Conservation (phyloP, 2,888 invertebrate species). For the Agrochola litura region DNA sequence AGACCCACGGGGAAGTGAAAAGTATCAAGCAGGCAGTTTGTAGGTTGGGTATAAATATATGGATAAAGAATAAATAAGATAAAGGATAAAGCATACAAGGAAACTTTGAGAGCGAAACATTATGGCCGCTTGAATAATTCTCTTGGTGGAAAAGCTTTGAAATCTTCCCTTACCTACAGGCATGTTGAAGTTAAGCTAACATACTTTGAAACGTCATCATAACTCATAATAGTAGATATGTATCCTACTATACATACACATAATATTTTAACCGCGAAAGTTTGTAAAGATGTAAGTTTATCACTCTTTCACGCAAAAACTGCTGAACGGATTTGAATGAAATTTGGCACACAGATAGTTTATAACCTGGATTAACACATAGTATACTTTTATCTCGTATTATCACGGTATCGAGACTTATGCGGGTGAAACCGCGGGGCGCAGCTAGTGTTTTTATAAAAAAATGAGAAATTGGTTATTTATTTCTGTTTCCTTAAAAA, state of each 20-base stretch:
- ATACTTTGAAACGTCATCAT: neutral
- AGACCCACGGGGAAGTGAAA: neutral
- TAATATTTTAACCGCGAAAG: no score
- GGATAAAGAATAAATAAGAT: neutral
- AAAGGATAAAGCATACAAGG: neutral
- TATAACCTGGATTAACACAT: no score
- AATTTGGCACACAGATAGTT: no score
- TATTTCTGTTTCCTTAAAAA: neutral
- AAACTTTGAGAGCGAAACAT: constrained; percentile 6
- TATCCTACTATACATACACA: no score
- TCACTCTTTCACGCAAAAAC: no score
- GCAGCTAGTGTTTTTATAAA: neutral
- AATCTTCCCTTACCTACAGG: neutral
- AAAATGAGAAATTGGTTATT: neutral
- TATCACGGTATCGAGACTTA: no score
- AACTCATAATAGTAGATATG: neutral
- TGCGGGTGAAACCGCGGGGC: no score
- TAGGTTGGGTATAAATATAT: neutral
- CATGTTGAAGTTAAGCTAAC: neutral
- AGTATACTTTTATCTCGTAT: no score
- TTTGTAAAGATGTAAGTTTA: no score
- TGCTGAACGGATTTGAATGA: no score
- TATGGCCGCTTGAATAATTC: neutral
- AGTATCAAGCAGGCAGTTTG: neutral
- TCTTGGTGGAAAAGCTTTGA: neutral